Evolutionary conservation across 2,113 vertebrate genomes (phyloP).

Genomic region (Tinamus guttatus): DNA sequence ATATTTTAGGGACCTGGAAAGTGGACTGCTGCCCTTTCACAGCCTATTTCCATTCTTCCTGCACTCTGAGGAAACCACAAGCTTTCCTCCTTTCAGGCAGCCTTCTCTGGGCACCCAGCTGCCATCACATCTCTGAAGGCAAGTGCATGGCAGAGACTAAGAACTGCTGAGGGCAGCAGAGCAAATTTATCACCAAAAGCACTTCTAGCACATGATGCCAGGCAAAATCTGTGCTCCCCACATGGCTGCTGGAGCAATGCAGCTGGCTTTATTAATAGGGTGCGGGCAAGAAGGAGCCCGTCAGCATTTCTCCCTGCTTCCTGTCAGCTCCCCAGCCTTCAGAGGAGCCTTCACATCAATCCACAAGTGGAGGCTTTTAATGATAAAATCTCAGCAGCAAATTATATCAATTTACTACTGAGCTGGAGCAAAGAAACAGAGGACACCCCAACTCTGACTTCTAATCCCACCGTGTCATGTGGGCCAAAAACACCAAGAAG

Average conservation of each 20-base stretch:
- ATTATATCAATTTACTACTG: background rate
- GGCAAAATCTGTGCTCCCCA: background rate
- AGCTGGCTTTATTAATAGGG: conserved; percentile 9
- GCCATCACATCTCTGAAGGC: background rate
- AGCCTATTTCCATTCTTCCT: background rate
- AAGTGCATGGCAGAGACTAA: conserved; percentile 16
- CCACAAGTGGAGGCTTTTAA: background rate
- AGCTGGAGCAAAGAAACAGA: background rate
- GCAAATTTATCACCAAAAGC: conserved; percentile 31
- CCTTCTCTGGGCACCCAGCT: conserved; percentile 3
- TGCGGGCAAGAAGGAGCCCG: background rate
- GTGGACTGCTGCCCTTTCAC: background rate
- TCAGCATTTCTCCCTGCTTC: background rate
- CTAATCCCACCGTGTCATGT: background rate
- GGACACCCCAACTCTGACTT: background rate
- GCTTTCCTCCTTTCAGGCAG: background rate
- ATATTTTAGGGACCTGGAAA: background rate
- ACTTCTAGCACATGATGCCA: background rate
- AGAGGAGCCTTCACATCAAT: background rate
- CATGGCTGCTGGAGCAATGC: background rate
- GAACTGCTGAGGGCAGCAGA: conserved; percentile 33
- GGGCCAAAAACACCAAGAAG: background rate
- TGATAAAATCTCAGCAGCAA: background rate
- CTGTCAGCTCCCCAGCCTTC: background rate
- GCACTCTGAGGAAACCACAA: background rate